These are phyloP conservation scores for Trissolcus basalis DNA, from an alignment of 1,140 invertebrate species.

Conservation along the genomic window DNA sequence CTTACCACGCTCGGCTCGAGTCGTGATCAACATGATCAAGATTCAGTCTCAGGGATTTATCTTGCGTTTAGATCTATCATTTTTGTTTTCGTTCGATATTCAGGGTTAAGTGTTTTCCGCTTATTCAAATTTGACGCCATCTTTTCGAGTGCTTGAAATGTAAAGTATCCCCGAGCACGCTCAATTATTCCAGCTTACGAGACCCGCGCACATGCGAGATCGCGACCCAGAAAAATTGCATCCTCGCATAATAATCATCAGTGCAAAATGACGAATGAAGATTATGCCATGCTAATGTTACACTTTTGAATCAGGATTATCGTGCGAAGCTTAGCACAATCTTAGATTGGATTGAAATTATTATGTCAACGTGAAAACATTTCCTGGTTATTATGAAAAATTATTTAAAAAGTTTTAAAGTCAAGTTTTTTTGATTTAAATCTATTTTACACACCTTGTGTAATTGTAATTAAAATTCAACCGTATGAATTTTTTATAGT, in stretches of 20 bases:
- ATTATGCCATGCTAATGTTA: neutral
- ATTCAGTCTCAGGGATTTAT: conserved; percentile 47
- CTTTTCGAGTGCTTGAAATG: conserved; percentile 15
- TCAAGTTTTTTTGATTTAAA: too few species aligned
- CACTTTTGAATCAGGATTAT: conserved; percentile 1
- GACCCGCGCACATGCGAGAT: neutral
- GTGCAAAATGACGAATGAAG: neutral
- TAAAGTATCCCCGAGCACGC: conserved; percentile 15
- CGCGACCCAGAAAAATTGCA: neutral
- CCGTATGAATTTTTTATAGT: too few species aligned
- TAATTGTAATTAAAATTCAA: too few species aligned
- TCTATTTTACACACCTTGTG: too few species aligned
- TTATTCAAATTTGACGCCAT: conserved; percentile 47
- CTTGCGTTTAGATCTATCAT: conserved; percentile 52
- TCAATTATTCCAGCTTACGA: conserved; percentile 35
- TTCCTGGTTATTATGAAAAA: too few species aligned
- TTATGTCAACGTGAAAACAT: too few species aligned
- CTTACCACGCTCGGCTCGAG: conserved; percentile 48
- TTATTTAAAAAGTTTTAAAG: too few species aligned
- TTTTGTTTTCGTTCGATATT: conserved; percentile 55
- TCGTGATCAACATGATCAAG: conserved; percentile 58
- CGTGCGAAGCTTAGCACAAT: neutral
- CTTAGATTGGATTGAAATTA: too few species aligned
- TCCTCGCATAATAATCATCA: neutral
- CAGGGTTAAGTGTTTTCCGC: conserved; percentile 52